phyloP scores from a whole-genome alignment of 37 sponge, comb jelly and placozoan species.

The Tethya wilhelma region DNA sequence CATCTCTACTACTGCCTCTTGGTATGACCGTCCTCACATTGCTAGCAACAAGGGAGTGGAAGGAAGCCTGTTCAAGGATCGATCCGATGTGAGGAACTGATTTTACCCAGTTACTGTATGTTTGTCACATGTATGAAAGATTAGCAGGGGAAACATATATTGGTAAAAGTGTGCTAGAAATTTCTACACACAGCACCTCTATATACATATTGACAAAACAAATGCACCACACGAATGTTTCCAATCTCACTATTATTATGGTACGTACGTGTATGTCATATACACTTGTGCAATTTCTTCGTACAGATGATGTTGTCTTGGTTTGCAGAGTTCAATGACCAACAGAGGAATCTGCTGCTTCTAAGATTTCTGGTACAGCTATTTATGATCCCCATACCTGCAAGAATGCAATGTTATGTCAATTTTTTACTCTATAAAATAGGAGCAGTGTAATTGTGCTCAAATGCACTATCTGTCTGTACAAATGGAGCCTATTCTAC shows the following conservation, averaged over 20 bases:
- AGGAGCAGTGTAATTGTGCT: constrained; percentile 80
- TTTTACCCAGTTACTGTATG: neutral
- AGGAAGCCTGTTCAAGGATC: constrained; percentile 73
- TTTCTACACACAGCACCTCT: no score
- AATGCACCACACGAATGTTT: no score
- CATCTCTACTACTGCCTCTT: constrained; percentile 17
- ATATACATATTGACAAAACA: no score
- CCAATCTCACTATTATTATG: neutral
- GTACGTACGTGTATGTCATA: neutral
- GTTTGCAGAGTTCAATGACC: constrained; percentile 93
- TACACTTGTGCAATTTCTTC: neutral
- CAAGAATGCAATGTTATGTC: no score
- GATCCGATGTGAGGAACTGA: constrained; percentile 19
- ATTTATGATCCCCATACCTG: neutral
- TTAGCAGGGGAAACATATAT: neutral
- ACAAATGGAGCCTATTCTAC: constrained; percentile 92
- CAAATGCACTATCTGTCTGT: constrained; percentile 91
- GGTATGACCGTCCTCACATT: constrained; percentile 18
- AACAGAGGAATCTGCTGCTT: constrained; percentile 87
- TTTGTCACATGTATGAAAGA: neutral
- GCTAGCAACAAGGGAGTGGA: constrained; percentile 66
- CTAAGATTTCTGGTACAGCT: constrained; percentile 64
- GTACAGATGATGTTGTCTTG: constrained; percentile 71
- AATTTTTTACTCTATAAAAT: neutral
- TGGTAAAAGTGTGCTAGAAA: no score